Evolutionary conservation across 2,888 invertebrate species (phyloP), one percentile per base, ranked within the genome.

Genomic region (Marronus borbonicus): DNA sequence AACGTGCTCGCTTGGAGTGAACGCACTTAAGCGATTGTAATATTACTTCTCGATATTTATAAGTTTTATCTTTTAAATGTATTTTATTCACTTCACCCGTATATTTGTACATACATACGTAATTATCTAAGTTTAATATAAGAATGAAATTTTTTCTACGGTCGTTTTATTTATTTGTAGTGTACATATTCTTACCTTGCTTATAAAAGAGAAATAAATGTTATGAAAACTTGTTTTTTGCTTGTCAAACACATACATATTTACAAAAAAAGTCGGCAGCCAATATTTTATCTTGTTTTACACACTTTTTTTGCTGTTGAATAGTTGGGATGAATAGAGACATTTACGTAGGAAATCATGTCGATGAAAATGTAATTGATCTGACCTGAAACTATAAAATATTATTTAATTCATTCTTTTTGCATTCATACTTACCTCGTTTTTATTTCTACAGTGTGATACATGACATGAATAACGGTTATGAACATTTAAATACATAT

Each of bases 11-110:
- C 88, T 93, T 83, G 92, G 92, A 84, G 92, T 92, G 85, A 93
- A 93, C 83, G 92, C 92, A 83, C 89, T 95, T 85, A 92, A 95
- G 83, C 92, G 93, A 89, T 93, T 93, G 91, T 94, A 93, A 92
- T 78, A 78, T 69, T 69, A 60, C 39, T 66, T 65, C 49, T 58
- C 62, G 3, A 62, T 78, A 80, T 79, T 81, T 82, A 81, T 84
- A 84, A 84, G 84, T 84, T 84, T 84, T 85, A 83, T 80, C 80
- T 82, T 81, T 79, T 84, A 83, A 83, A 82, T 83, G 84, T 84
- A 85, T 84, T 86, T 85, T 85, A 86, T 84, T 83, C 83, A 83
- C 76, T 82, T 81, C 81, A 80, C 39, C 17, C 64, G 83, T 84
- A 85, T 84, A 85, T 85, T 86, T 86, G 86, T 86, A 86, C 83